These are phyloP conservation scores for Macropodus opercularis DNA, from an alignment of 2,797 vertebrate genomes.

Conservation along the genomic window DNA sequence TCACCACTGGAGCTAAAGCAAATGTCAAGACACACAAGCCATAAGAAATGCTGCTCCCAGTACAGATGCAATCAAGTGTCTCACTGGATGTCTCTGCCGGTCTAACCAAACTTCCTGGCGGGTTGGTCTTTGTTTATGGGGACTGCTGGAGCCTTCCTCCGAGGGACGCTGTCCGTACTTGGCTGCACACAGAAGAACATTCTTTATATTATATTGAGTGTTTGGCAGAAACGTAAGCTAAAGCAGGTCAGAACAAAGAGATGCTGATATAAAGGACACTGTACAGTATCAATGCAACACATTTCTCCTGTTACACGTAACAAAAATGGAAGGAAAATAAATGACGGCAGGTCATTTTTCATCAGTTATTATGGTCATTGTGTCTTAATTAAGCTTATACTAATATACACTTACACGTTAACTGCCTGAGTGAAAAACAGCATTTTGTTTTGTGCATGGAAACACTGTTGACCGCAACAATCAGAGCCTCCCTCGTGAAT, in stretches of 20 bases:
- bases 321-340: background rate
- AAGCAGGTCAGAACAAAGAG: conserved; percentile 9
- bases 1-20: conserved; percentile 73
- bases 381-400: no score
- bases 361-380: no score
- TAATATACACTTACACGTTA: no score
- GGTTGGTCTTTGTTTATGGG: conserved; percentile 73
- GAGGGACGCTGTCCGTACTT: conserved; percentile 65
- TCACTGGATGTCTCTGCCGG: background rate
- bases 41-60: background rate
- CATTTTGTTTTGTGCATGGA: background rate
- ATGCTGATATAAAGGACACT: background rate
- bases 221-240: conserved; percentile 19
- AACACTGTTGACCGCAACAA: background rate
- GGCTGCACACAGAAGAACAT: conserved; percentile 60
- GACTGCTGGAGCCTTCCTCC: conserved; percentile 75
- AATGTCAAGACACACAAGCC: conserved; percentile 11
- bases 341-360: no score
- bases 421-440: no score
- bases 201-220: conserved; percentile 17
- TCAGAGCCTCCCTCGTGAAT: background rate
- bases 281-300: background rate
- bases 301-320: background rate
- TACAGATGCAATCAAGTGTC: conserved; percentile 5
- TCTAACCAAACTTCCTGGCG: conserved; percentile 79